Base-by-base conservation (phyloP, 2,113 vertebrate species). In the Bostrychus sinensis region DNA sequence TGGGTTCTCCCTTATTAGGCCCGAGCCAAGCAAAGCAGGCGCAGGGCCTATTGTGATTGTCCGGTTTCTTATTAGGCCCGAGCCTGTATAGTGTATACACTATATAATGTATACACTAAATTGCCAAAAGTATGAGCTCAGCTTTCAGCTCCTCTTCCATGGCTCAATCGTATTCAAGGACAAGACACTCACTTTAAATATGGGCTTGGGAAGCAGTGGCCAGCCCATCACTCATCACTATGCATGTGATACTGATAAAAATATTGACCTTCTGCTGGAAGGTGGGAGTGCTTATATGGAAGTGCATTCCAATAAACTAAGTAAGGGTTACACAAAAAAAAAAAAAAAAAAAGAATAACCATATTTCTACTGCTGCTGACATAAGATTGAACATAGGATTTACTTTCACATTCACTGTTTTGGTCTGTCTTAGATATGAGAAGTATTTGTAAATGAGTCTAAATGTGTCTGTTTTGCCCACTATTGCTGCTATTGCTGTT, bases 241-340 rank as follows among this genome's bases (percentile, higher is more conserved):
- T n/a, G 56, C 34, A 75, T 75, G 64, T 61, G 59, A 23, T 60
- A 46, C 25, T 59, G 48, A 66, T 60, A 53, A 41, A 72, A 68
- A 82, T 72, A 68, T 62, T 77, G 72, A 71, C 75, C 66, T 82
- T 77, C 79, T 74, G 62, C 39, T 66, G 62, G 56, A 59, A 65
- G 59, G 69, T 65, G 72, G 69, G 62, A 23, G 45, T 32, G 20
- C 45, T 72, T 62, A 71, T 72, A 69, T 69, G 46, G 36, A 50
- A 71, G 67, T 54, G 45, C 8, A 56, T 68, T 70, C 76, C 70
- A 67, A 81, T 75, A 51, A 61, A 73, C 48, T 70, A 5, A 38
- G 37, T 22, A 12, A 43, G 62, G 56, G 57, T 26, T 50, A 16
- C 23, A n/a, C n/a, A n/a, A n/a, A n/a, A n/a, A n/a, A n/a, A n/a